These are phyloP conservation scores for Motacilla alba DNA, from an alignment of 2,113 vertebrate genomes.

Conservation along the genomic window DNA sequence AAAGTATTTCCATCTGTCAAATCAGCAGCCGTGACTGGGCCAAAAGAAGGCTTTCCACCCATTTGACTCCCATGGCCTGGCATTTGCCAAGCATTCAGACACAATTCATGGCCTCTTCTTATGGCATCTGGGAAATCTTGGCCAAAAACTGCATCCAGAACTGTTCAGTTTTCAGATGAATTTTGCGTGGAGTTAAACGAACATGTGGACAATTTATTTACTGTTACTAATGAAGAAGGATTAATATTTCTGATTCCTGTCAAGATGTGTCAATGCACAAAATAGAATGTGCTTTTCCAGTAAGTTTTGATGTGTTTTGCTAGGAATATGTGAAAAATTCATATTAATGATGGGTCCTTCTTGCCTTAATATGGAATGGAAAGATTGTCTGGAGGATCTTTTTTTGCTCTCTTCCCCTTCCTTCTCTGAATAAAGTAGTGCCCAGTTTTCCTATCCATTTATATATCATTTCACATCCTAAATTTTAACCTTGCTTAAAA, in stretches of 20 bases:
- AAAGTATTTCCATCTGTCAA: conserved; percentile 17
- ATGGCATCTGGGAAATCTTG: neutral
- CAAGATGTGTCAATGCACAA: neutral
- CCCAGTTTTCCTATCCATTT: neutral
- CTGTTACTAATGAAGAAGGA: neutral
- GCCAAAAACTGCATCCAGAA: neutral
- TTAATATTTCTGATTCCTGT: neutral
- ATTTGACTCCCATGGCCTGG: neutral
- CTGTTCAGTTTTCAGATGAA: neutral
- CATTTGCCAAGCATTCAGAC: neutral
- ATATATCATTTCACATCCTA: neutral
- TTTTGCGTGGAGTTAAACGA: neutral
- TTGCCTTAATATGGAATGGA: neutral
- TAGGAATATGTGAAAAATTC: neutral
- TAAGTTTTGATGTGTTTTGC: neutral
- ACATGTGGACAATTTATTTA: neutral
- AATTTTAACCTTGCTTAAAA: neutral
- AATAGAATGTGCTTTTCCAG: neutral
- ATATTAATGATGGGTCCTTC: neutral
- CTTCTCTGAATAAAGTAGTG: neutral
- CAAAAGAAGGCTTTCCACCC: neutral
- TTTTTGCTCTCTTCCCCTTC: neutral
- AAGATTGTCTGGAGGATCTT: neutral
- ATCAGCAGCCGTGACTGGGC: neutral
- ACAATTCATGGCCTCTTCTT: neutral